Evolutionary conservation across 1,140 invertebrate genomes (phyloP), one percentile per base, ranked within the genome.

Genomic region (Pachyrhynchus sulphureomaculatus): DNA sequence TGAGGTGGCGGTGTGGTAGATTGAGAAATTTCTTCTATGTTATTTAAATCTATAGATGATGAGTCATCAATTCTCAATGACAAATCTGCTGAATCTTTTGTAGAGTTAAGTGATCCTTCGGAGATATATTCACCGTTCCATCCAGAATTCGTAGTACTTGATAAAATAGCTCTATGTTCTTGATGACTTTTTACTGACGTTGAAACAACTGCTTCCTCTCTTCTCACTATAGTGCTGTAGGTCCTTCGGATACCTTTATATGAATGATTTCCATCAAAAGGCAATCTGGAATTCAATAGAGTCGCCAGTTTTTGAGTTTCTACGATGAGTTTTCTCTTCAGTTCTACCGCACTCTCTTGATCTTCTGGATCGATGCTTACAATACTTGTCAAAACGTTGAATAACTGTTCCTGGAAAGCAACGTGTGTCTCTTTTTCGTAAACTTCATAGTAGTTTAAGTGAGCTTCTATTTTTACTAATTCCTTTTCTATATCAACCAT

Each of bases 341-440:
- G 56, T 36, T 48, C 29, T 8, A 36, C 41, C 13, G 48, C 36
- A 13, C 36, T 37, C 41, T 64, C 62, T 29, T 45, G 42, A 29
- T 44, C 63, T 33, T 57, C 51, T 33, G 44, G 44, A 26, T 61
- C 63, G 9, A 65, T 56, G 15, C 51, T 65, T 4, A 55, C 56
- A 37, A 65, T 59, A 34, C 23, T 49, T 6, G 49, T 65, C 21
- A 65, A 51, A 17, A 61, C 49, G n/a, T 61, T 51, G 32, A 65
- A 65, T 9, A 65, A 17, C 24, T 65, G 52, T 45, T 65, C 63
- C 52, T 61, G 63, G 37, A 65, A 65, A 13, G 63, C 63, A n/a
- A 65, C 58, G 15, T 65, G 63, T 12, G 49, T 61, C 33, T 48
- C 63, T 24, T 65, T 65, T 12, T 65, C 57, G 26, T 65, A 65